phyloP scores from a whole-genome alignment of 2,888 invertebrate species.

The Athalia circularis region DNA sequence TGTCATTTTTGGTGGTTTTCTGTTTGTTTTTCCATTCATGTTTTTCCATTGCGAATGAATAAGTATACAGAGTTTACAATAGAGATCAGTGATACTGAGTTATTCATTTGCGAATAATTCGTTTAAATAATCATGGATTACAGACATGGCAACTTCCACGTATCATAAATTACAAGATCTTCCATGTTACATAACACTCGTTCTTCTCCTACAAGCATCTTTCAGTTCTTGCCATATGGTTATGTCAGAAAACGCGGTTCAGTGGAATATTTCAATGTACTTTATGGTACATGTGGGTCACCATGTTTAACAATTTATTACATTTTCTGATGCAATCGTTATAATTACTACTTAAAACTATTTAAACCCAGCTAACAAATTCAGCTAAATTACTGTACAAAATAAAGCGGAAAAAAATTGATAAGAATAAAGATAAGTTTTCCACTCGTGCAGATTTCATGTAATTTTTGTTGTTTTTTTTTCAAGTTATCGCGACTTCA shows the following conservation, averaged over 20 bases:
- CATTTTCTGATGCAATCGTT: constrained; percentile 17
- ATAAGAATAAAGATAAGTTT: constrained; percentile 18
- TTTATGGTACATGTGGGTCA: background rate
- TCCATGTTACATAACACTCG: background rate
- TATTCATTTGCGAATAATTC: constrained; percentile 49
- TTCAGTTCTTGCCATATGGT: background rate
- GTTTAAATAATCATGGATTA: constrained; percentile 34
- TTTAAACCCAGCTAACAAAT: constrained; percentile 49
- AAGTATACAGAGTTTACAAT: constrained; percentile 21
- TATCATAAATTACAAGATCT: background rate
- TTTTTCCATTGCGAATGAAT: constrained; percentile 42
- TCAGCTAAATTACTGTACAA: constrained; percentile 58
- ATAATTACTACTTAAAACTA: constrained; percentile 51
- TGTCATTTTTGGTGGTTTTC: constrained; percentile 56
- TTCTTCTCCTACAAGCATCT: background rate
- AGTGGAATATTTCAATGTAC: background rate
- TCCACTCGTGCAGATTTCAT: constrained; percentile 32
- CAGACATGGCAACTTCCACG: constrained; percentile 6
- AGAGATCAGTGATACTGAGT: constrained; percentile 17
- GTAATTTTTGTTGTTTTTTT: background rate
- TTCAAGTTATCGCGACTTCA: constrained; percentile 14
- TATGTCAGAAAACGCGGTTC: background rate
- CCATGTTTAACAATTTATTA: constrained; percentile 1
- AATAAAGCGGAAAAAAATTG: constrained; percentile 47
- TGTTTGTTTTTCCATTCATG: constrained; percentile 47